A percentile compares a stretch with the other conserved stretches of the same genome.
These are phyloP conservation scores for Omphaloscelis lunosa DNA, from an alignment of 2,888 invertebrate species.

Conservation along the genomic window DNA sequence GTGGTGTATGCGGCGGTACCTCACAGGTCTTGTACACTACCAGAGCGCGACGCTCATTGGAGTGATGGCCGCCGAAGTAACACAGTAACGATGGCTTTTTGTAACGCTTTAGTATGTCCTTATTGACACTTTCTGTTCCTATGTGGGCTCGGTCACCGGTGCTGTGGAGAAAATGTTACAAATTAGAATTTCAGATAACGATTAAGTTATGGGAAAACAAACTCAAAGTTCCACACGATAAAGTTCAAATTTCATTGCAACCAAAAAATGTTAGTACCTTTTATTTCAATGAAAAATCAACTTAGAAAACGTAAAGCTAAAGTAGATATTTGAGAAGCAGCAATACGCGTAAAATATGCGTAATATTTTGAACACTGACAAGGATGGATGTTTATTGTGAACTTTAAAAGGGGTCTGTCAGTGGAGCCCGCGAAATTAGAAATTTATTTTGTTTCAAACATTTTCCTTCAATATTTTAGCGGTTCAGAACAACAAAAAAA, in stretches of 20 bases:
- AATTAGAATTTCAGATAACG: not conserved
- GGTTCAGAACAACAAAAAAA: no score
- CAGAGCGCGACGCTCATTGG: slow-evolving; percentile 88
- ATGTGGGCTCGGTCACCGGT: slow-evolving; percentile 90
- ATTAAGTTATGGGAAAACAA: not conserved
- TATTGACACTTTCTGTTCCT: slow-evolving; percentile 92
- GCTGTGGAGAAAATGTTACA: slow-evolving; percentile 76
- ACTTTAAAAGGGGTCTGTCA: no score
- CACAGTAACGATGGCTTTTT: slow-evolving; percentile 85
- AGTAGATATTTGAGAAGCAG: no score
- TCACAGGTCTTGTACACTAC: slow-evolving; percentile 91
- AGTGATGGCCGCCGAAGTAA: slow-evolving; percentile 91
- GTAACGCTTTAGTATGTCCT: slow-evolving; percentile 81
- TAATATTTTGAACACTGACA: no score
- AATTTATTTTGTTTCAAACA: no score
- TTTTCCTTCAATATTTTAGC: no score
- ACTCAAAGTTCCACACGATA: not conserved
- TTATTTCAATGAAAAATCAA: no score
- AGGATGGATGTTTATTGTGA: no score
- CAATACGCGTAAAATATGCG: no score
- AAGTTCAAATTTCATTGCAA: not conserved
- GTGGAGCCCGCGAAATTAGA: no score
- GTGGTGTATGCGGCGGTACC: slow-evolving; percentile 90
- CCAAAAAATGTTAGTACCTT: no score
- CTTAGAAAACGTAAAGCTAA: no score